Conservation (phyloP, 1,140 invertebrate genomes). For the Panonychus citri region DNA sequence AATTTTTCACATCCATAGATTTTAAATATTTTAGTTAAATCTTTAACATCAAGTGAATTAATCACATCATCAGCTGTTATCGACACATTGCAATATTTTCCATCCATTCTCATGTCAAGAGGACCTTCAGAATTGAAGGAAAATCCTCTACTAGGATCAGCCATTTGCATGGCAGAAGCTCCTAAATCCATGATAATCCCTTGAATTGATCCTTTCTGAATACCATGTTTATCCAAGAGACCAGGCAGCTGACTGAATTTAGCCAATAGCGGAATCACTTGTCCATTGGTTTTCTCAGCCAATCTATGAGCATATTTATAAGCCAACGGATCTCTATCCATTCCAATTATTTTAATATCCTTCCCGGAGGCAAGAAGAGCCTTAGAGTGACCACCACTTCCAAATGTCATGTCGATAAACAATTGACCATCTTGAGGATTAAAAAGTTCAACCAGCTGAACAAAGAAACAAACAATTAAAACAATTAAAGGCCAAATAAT, state of each 20-base stretch:
- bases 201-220: constrained; percentile 44
- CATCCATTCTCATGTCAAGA: constrained; percentile 90
- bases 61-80: constrained; percentile 67
- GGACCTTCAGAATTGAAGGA: constrained; percentile 54
- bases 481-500: neutral
- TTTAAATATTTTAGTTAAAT: constrained; percentile 58
- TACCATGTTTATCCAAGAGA: constrained; percentile 33
- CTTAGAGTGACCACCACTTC: constrained; percentile 61
- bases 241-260: constrained; percentile 60
- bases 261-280: constrained; percentile 49
- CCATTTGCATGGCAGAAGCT: constrained; percentile 88
- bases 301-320: constrained; percentile 33
- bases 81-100: constrained; percentile 31
- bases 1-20: constrained; percentile 71
- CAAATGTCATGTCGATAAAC: constrained; percentile 77
- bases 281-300: constrained; percentile 7
- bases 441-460: constrained; percentile 3
- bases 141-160: constrained; percentile 56
- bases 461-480: neutral
- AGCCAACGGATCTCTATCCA: constrained; percentile 66
- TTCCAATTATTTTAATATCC: constrained; percentile 39
- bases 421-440: constrained; percentile 20
- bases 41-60: constrained; percentile 44
- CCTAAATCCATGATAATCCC: constrained; percentile 78
- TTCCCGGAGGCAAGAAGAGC: constrained; percentile 32